phyloP scores from a whole-genome alignment of 1,140 invertebrate genomes.

The Procambarus clarkii region DNA sequence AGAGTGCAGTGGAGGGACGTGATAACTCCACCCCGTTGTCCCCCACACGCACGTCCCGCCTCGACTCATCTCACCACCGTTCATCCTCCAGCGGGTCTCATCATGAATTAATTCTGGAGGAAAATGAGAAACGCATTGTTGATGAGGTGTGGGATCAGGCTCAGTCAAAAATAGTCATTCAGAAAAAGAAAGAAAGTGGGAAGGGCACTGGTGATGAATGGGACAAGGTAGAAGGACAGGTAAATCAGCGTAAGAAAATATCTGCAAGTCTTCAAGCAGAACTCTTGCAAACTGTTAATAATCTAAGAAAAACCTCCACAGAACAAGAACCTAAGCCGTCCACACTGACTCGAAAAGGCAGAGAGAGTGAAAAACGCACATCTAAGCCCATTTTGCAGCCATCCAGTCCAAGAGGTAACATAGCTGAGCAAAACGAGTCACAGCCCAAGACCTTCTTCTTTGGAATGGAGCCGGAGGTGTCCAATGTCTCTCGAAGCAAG shows the following conservation, averaged over 20 bases:
- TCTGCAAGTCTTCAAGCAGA: conserved; percentile 69
- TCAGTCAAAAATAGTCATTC: conserved; percentile 3
- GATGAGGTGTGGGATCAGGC: conserved; percentile 36
- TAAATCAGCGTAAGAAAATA: conserved; percentile 54
- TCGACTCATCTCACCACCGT: conserved; percentile 53
- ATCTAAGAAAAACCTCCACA: conserved; percentile 62
- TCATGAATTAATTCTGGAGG: conserved; percentile 46
- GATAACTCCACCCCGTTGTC: conserved; percentile 48
- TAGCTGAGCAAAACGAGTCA: background rate
- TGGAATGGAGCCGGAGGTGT: conserved; percentile 68
- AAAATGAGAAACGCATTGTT: conserved; percentile 24
- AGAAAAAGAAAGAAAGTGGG: conserved; percentile 15
- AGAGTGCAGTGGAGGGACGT: conserved; percentile 10
- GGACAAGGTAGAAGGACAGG: conserved; percentile 66
- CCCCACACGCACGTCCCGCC: conserved; percentile 14
- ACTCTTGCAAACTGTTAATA: conserved; percentile 64
- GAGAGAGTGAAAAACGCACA: conserved; percentile 36
- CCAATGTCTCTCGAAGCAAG: background rate
- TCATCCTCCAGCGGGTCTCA: conserved; percentile 61
- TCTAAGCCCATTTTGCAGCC: background rate
- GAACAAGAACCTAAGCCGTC: conserved; percentile 33
- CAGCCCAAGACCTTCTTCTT: conserved; percentile 71
- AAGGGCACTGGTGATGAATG: conserved; percentile 62
- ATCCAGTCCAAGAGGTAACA: conserved; percentile 21
- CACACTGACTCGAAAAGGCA: conserved; percentile 50